Conservation (phyloP, 2,113 vertebrate genomes). For the Danio rerio region GRCz12tu NC_133179.1:23883001-23883500, state of each 20-base stretch:
- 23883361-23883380: constrained; percentile 7
- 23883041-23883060: too few species aligned
- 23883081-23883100: too few species aligned
- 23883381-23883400: constrained; percentile 16
- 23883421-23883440: background rate
- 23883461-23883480: background rate
- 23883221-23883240: background rate
- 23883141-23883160: background rate
- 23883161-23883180: background rate
- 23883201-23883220: background rate
- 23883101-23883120: too few species aligned
- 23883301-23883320: constrained; percentile 4
- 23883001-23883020: too few species aligned
- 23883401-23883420: constrained; percentile 11
- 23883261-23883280: constrained; percentile 11
- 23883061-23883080: too few species aligned
- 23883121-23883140: too few species aligned
- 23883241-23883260: background rate
- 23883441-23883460: background rate
- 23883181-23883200: background rate
- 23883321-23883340: constrained; percentile 9
- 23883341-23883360: background rate
- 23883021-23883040: too few species aligned
- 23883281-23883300: constrained; percentile 9
- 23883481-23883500: background rate